Conservation (phyloP, 2,113 vertebrate species). For the Turnix velox region DNA sequence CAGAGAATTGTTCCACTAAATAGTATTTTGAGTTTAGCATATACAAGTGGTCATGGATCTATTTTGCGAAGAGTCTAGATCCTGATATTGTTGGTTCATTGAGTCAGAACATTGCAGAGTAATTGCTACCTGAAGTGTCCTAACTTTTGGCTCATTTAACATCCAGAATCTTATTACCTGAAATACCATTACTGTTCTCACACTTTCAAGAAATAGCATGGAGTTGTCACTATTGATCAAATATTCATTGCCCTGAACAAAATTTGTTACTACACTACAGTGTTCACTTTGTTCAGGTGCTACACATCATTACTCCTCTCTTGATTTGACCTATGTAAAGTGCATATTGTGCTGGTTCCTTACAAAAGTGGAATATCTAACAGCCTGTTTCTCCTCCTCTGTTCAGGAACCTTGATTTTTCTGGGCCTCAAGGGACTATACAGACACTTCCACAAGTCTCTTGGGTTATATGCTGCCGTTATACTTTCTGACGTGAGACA, state of each 20-base stretch:
- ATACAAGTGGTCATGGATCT: neutral
- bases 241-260: neutral
- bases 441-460: neutral
- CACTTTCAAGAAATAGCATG: neutral
- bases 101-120: neutral
- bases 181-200: rapidly evolving
- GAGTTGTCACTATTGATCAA: neutral
- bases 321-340: rapidly evolving
- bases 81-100: neutral
- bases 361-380: neutral
- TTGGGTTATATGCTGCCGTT: neutral
- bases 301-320: rapidly evolving
- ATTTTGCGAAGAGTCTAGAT: neutral
- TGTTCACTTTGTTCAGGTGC: rapidly evolving
- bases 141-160: neutral
- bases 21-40: neutral
- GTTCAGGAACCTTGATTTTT: neutral
- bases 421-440: neutral
- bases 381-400: neutral
- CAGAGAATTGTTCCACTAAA: neutral
- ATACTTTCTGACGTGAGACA: neutral
- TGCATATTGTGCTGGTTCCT: neutral
- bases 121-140: neutral
- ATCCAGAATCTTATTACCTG: neutral
- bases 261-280: neutral